Evolutionary conservation across 2,797 vertebrate genomes (phyloP).

Genomic region (Anabas testudineus): DNA sequence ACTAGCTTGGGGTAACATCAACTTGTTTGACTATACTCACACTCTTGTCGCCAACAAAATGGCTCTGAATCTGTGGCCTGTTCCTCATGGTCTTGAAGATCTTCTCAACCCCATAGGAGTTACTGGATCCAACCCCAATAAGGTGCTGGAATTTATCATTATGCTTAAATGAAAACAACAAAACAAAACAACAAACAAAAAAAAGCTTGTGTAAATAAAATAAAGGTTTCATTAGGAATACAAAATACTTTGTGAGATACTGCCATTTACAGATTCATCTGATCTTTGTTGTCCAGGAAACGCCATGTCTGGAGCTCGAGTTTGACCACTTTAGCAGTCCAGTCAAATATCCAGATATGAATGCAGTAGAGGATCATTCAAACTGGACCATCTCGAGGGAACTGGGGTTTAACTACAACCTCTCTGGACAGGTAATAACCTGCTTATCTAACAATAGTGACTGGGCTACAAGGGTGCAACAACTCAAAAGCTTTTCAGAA

Average conservation of each 20-base stretch:
- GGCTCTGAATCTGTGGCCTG: conserved; percentile 98
- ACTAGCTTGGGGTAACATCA: conserved; percentile 97
- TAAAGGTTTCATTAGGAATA: not conserved
- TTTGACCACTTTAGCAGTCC: conserved; percentile 97
- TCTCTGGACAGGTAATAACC: conserved; percentile 89
- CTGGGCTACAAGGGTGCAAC: not conserved
- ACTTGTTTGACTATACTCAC: conserved; percentile 97
- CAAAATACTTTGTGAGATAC: not conserved
- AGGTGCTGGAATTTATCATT: conserved; percentile 78
- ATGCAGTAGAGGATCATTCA: conserved; percentile 94
- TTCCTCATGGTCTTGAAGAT: conserved; percentile 97
- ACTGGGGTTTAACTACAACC: conserved; percentile 94
- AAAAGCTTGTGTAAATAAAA: no score
- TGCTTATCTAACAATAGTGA: not conserved
- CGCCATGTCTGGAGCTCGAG: conserved; percentile 96
- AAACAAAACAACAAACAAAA: no score
- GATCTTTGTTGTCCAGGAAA: conserved; percentile 85
- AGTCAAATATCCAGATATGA: conserved; percentile 96
- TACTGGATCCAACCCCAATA: conserved; percentile 97
- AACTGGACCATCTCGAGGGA: conserved; percentile 96
- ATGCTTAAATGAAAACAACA: no score
- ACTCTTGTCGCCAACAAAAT: conserved; percentile 97
- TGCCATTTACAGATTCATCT: not conserved
- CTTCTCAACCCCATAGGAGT: conserved; percentile 97
- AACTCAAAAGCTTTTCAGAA: no score